phyloP scores from a whole-genome alignment of 2,797 vertebrate species.

The Rhinophrynus dorsalis region DNA sequence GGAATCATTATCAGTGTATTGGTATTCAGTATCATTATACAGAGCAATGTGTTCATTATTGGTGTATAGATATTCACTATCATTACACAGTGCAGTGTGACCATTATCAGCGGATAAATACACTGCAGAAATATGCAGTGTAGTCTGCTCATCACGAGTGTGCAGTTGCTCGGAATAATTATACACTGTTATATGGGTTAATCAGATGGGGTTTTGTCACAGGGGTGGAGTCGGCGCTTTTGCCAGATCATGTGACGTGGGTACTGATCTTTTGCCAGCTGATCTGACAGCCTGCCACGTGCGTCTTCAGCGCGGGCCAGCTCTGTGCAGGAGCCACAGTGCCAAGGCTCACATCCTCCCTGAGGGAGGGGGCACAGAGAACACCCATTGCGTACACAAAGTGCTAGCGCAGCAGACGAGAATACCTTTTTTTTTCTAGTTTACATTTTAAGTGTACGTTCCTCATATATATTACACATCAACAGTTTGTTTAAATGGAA shows the following conservation, averaged over 20 bases:
- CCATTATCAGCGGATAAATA: not conserved
- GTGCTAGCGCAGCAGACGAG: not conserved
- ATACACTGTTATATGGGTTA: constrained; percentile 32
- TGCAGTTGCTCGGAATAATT: not conserved
- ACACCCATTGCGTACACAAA: not conserved
- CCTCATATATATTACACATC: too few species aligned
- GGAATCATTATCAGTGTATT: too few species aligned
- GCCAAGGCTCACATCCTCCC: constrained; percentile 35
- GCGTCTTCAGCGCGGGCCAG: constrained; percentile 30
- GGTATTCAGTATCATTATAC: too few species aligned
- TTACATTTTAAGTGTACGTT: too few species aligned
- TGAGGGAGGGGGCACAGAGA: not conserved
- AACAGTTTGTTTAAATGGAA: too few species aligned
- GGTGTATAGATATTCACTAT: not conserved
- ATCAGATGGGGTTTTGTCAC: constrained; percentile 33
- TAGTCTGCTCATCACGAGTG: not conserved
- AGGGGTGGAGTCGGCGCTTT: constrained; percentile 20
- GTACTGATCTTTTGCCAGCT: constrained; percentile 42
- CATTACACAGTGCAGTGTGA: not conserved
- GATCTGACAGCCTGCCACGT: constrained; percentile 46
- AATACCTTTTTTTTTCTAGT: too few species aligned
- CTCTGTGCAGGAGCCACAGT: constrained; percentile 19
- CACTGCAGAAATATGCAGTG: too few species aligned
- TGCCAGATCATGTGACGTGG: constrained; percentile 43
- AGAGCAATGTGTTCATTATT: too few species aligned